Percentiles rank a stretch among this genome's conserved stretches.
Evolutionary conservation across 2,113 vertebrate genomes (phyloP).

Genomic region (Isurus oxyrinchus): DNA sequence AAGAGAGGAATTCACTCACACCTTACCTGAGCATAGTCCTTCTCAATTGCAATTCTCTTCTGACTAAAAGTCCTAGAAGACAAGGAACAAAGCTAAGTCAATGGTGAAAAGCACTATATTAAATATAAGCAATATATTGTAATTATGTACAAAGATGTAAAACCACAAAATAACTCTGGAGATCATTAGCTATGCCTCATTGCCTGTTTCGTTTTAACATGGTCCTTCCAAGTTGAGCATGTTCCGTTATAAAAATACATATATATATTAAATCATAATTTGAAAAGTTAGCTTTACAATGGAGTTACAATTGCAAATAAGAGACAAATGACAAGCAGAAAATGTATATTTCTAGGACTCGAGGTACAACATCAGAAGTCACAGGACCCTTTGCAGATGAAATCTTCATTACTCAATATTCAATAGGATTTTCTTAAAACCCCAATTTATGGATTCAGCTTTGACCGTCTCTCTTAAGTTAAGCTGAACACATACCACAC

Average conservation of each 20-base stretch:
- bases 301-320: not conserved
- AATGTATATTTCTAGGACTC: not conserved
- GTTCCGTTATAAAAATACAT: not conserved
- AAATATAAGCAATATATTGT: constrained; percentile 25
- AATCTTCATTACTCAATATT: not conserved
- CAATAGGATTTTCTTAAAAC: too few species aligned
- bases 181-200: not conserved
- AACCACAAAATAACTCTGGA: not conserved
- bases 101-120: constrained; percentile 35
- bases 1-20: constrained; percentile 33
- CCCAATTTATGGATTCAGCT: too few species aligned
- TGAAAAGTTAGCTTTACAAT: not conserved
- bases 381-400: not conserved
- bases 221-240: not conserved
- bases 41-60: constrained; percentile 92
- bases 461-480: too few species aligned
- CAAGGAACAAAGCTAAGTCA: constrained; percentile 39
- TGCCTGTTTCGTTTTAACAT: not conserved
- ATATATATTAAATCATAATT: not conserved
- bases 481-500: too few species aligned
- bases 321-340: not conserved
- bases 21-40: constrained; percentile 89
- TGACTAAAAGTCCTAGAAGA: constrained; percentile 87
- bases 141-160: not conserved
- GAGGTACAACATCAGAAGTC: not conserved